Base-by-base conservation (phyloP, 2,797 vertebrate genomes). In the Choloepus didactylus region DNA sequence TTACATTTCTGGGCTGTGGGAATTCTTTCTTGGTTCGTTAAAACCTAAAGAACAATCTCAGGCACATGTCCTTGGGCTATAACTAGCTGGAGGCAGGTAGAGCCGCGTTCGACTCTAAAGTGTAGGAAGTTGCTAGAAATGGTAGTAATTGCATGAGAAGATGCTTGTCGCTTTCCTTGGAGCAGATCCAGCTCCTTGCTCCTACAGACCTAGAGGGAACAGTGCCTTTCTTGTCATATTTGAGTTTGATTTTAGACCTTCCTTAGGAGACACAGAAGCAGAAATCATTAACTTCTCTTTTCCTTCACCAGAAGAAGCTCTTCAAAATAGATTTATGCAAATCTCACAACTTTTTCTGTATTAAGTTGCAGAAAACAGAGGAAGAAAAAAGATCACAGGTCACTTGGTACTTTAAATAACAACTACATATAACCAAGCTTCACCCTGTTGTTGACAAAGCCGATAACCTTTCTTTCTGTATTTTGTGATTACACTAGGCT, bases 261-360 rank as follows among this genome's bases (percentile, higher is more conserved):
- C 84, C 73, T 96, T 96, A 89, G 88, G 95, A 94, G 80, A 95
- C 76, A 76, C 90, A 92, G 86, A 96, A 94, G 92, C 82, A 94
- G 62, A 97, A 95, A 97, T 95, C 38, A 5, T 95, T 96, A 96
- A 97, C 96, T 98, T 98, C 96, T 95, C 96, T 92, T 97, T 96
- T 95, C 88, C 89, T 96, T 95, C 95, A 95, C 44, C 82, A 96
- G 91, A 96, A 89, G 85, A 81, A 91, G 83, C 72, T 59, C 81
- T 94, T 97, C 93, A 95, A 97, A 97, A 97, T 96, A 97, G 97
- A 96, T 95, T 89, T 96, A 97, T 97, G 97, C 92, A 97, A 97
- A 97, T 97, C 75, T 87, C 86, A 81, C 69, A 73, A 88, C 90
- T 77, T 96, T 94, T 95, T 97, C 96, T 92, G 62, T 89, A 83